Conservation (phyloP, 2,797 vertebrate genomes). For the Oophaga sylvatica region DNA sequence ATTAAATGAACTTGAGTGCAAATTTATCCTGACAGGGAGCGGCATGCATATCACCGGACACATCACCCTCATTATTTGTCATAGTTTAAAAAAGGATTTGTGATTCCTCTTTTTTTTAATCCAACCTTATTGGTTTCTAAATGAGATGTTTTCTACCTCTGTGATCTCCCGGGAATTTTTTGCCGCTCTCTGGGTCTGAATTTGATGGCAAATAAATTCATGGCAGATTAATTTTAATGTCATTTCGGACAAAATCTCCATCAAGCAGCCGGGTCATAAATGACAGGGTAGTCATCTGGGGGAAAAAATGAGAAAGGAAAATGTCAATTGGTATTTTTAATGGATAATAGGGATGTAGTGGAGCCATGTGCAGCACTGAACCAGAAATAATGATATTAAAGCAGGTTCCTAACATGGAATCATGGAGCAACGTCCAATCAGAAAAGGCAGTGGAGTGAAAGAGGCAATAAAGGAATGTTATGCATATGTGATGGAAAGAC, state of each 20-base stretch:
- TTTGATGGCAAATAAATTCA: constrained; percentile 52
- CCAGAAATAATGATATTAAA: constrained; percentile 28
- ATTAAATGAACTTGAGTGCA: not conserved
- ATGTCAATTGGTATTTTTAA: constrained; percentile 21
- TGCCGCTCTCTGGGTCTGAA: constrained; percentile 28
- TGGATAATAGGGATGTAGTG: constrained; percentile 27
- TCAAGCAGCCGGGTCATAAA: constrained; percentile 48
- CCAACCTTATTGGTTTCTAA: constrained; percentile 36
- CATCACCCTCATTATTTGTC: constrained; percentile 23
- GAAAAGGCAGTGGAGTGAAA: not conserved
- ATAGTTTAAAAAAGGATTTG: constrained; percentile 32
- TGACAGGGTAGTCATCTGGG: constrained; percentile 26
- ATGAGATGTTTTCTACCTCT: constrained; percentile 28
- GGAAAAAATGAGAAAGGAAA: constrained; percentile 36
- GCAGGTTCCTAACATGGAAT: not conserved
- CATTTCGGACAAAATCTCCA: constrained; percentile 47
- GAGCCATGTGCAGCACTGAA: constrained; percentile 19
- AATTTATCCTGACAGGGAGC: not conserved
- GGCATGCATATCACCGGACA: not conserved
- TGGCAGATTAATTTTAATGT: constrained; percentile 57
- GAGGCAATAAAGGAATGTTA: not conserved
- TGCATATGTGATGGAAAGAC: not conserved
- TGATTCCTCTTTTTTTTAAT: constrained; percentile 9
- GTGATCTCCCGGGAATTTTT: constrained; percentile 8
- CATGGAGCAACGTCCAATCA: constrained; percentile 6